phyloP scores from a whole-genome alignment of 2,888 invertebrate species.

The Tiliacea aurago region DNA sequence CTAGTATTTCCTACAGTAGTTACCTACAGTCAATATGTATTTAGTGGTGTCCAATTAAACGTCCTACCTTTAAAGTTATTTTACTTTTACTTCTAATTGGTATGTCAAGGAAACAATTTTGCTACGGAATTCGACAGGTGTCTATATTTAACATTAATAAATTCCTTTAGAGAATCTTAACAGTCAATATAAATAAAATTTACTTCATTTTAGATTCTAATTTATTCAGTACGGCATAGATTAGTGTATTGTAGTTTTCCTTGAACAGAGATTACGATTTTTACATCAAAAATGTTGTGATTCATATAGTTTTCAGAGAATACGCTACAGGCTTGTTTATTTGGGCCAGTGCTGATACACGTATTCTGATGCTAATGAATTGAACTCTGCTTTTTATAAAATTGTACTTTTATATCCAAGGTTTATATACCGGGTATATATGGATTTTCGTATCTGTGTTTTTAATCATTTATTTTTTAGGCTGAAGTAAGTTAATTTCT shows the following conservation, averaged over 20 bases:
- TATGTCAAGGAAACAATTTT: slow-evolving; percentile 39
- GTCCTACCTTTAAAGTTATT: slow-evolving; percentile 18
- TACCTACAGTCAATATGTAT: neutral
- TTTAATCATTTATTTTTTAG: neutral
- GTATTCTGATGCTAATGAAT: slow-evolving; percentile 26
- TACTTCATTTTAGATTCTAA: slow-evolving; percentile 38
- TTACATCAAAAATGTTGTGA: slow-evolving; percentile 45
- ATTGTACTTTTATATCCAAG: slow-evolving; percentile 5
- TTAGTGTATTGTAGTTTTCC: slow-evolving; percentile 51
- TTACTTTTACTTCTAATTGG: slow-evolving; percentile 35
- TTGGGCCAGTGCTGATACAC: slow-evolving; percentile 42
- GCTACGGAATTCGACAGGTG: slow-evolving; percentile 35
- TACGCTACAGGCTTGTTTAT: slow-evolving; percentile 46
- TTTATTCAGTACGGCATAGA: slow-evolving; percentile 24
- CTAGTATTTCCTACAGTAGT: neutral
- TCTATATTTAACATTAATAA: slow-evolving; percentile 33
- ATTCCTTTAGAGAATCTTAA: slow-evolving; percentile 36
- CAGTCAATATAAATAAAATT: slow-evolving; percentile 21
- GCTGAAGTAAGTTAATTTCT: neutral
- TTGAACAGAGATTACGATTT: slow-evolving; percentile 22
- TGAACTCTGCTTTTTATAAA: neutral
- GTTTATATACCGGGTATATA: neutral
- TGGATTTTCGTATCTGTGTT: neutral
- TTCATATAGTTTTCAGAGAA: slow-evolving; percentile 52
- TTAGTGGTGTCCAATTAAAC: slow-evolving; percentile 7